Percentiles rank a stretch among this genome's conserved stretches.
These are phyloP conservation scores for Aphelenchoides bicaudatus DNA, from an alignment of 2,888 invertebrate species.

Conservation along the genomic window DNA sequence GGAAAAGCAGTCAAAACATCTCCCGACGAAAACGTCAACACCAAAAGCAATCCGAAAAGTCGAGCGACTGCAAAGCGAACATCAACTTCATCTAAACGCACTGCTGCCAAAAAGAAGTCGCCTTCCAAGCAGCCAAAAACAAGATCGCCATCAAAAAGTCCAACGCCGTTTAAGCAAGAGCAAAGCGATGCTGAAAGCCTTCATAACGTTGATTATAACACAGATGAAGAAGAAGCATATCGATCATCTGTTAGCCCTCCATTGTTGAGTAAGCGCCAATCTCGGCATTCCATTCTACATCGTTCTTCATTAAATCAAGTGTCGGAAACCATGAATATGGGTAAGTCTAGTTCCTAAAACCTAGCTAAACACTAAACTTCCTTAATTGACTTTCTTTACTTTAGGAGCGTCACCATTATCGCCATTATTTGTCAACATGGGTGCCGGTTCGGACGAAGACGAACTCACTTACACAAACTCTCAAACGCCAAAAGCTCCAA, in stretches of 20 bases:
- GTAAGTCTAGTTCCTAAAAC: constrained; percentile 37
- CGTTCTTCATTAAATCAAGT: constrained; percentile 20
- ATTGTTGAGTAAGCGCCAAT: constrained; percentile 24
- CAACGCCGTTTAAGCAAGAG: not conserved
- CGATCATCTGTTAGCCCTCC: constrained; percentile 28
- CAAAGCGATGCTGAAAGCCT: not conserved
- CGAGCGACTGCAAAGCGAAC: not conserved
- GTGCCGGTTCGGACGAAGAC: no score
- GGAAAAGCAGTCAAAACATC: no score
- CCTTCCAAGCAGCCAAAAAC: not conserved
- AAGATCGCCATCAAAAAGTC: not conserved
- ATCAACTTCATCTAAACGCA: not conserved
- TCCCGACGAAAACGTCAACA: no score
- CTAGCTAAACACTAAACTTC: constrained; percentile 6
- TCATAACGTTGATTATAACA: constrained; percentile 18
- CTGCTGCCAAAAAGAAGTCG: not conserved
- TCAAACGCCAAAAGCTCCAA: constrained; percentile 23
- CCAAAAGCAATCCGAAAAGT: no score
- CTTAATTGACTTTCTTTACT: no score
- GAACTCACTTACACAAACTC: no score
- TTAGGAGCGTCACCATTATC: no score
- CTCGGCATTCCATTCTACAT: constrained; percentile 11
- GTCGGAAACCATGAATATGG: constrained; percentile 38
- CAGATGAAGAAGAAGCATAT: constrained; percentile 17
- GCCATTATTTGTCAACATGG: no score